Evolutionary conservation across 2,113 vertebrate species (phyloP).

Genomic region (Pedionomus torquatus): DNA sequence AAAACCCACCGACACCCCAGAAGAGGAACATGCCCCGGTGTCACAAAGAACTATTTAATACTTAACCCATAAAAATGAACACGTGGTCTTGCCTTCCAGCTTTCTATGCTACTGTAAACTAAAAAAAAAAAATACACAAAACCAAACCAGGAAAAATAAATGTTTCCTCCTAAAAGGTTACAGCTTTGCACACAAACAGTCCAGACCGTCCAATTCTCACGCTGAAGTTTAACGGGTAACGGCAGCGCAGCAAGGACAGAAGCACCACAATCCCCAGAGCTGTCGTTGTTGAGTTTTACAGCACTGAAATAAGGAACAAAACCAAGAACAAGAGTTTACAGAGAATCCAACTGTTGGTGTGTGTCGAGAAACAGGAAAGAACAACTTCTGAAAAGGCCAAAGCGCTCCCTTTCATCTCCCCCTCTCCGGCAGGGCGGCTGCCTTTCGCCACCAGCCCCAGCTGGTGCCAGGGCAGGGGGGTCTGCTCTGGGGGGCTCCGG

Average conservation of each 20-base stretch:
- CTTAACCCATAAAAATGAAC: neutral
- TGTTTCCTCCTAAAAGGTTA: neutral
- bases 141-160: neutral
- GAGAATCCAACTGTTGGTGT: accelerated
- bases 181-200: neutral
- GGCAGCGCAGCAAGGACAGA: neutral
- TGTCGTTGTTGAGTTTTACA: accelerated
- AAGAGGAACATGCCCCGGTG: neutral
- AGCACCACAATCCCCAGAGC: neutral
- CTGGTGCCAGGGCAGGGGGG: neutral
- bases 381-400: neutral
- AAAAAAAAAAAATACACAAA: neutral
- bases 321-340: neutral
- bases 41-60: neutral
- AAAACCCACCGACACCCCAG: accelerated
- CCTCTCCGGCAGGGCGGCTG: neutral
- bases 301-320: neutral
- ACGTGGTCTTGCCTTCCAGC: neutral
- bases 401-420: neutral
- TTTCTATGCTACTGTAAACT: neutral
- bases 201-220: accelerated
- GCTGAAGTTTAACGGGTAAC: neutral
- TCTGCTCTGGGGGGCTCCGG: neutral
- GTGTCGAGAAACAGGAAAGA: neutral
- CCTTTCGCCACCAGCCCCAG: neutral